A percentile compares a stretch with the other conserved stretches of the same genome.
These are phyloP conservation scores for Cephalopachus bancanus DNA, from an alignment of 2,797 vertebrate genomes.

Conservation along the genomic window DNA sequence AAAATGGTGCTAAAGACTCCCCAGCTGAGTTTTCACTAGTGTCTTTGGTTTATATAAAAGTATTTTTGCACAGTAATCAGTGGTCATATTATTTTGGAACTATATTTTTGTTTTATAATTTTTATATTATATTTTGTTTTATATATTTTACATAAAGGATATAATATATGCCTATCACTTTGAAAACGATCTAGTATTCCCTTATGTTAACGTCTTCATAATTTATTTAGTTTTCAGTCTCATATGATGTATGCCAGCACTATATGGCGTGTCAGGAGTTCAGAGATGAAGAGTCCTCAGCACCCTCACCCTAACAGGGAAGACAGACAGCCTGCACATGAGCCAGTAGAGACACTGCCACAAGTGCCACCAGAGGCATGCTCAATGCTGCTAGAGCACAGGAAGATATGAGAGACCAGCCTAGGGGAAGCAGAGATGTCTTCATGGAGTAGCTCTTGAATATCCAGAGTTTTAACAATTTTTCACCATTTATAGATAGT, in stretches of 20 bases:
- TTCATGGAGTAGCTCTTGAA: background rate
- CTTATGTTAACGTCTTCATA: background rate
- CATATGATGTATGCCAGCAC: background rate
- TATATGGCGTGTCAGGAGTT: background rate
- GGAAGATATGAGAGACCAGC: background rate
- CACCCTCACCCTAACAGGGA: background rate
- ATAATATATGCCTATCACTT: background rate
- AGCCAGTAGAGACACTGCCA: no score
- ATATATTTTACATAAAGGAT: background rate
- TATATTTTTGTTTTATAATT: background rate
- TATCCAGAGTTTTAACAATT: background rate
- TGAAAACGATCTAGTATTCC: background rate
- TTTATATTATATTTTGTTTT: background rate
- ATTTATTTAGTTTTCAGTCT: background rate
- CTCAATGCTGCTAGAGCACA: background rate
- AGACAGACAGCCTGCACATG: background rate
- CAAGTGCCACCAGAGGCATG: background rate
- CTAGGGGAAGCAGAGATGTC: background rate
- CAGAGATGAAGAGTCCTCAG: background rate
- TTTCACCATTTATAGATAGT: background rate
- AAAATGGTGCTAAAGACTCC: background rate
- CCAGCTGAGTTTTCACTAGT: background rate
- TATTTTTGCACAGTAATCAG: background rate
- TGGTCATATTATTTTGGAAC: background rate
- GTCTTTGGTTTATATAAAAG: constrained; percentile 7